These are phyloP conservation scores for Sminthurinus aureus DNA, from an alignment of 2,888 invertebrate genomes.

Conservation along the genomic window DNA sequence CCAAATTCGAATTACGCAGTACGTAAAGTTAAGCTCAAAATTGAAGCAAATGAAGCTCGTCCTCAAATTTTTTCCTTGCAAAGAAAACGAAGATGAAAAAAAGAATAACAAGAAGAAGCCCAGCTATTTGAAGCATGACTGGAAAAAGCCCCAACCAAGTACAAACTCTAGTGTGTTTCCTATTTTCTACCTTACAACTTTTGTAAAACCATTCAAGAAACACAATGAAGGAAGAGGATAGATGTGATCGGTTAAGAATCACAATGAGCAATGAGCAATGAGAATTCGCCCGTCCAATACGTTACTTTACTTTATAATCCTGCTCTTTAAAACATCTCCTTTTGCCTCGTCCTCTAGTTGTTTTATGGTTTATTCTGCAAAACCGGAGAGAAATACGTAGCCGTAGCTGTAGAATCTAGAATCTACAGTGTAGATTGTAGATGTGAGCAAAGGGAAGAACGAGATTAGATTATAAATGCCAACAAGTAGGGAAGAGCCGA, in stretches of 20 bases:
- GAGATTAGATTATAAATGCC: constrained; percentile 5
- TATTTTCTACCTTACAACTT: background rate
- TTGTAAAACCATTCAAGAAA: constrained; percentile 26
- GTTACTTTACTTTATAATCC: too few relatives aligned
- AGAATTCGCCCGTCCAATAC: too few relatives aligned
- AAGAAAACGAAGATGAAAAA: too few relatives aligned
- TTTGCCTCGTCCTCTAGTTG: too few relatives aligned
- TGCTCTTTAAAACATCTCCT: too few relatives aligned
- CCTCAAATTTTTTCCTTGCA: too few relatives aligned
- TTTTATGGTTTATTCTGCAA: too few relatives aligned
- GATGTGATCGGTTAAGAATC: constrained; percentile 20
- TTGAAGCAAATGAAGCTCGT: too few relatives aligned
- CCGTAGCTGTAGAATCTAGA: constrained; percentile 11
- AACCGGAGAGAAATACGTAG: background rate
- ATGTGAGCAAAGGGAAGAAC: background rate
- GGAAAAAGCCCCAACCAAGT: background rate
- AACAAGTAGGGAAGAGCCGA: background rate
- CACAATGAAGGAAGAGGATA: constrained; percentile 21
- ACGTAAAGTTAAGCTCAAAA: too few relatives aligned
- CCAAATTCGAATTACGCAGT: too few relatives aligned
- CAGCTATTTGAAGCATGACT: constrained; percentile 9
- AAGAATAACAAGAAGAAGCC: background rate
- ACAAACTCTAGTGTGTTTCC: background rate
- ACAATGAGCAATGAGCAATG: constrained; percentile 35
- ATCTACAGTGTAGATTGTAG: background rate